These are phyloP conservation scores for Tinamus major DNA, from an alignment of 2,797 vertebrate genomes.

Conservation along the genomic window DNA sequence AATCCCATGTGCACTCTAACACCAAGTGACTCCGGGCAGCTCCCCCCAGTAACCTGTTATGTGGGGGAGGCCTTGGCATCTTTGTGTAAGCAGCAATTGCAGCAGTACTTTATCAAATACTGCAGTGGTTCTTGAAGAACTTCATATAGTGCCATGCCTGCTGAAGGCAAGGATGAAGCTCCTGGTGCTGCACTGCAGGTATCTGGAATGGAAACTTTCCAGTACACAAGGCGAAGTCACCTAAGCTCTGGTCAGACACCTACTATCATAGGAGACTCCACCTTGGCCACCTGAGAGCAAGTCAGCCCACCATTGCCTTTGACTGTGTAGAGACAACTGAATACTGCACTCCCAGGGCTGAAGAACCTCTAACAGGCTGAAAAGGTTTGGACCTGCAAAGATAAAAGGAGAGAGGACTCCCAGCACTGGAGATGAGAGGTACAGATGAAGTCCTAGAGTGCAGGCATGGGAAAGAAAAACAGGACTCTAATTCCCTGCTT, in stretches of 20 bases:
- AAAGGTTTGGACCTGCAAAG: background rate
- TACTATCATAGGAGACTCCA: background rate
- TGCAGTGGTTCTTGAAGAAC: background rate
- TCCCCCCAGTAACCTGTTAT: background rate
- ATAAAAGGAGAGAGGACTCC: background rate
- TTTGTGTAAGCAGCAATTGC: background rate
- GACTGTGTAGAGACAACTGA: background rate
- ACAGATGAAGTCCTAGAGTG: background rate
- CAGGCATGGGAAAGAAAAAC: background rate
- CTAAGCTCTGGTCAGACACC: background rate
- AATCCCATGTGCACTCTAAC: conserved; percentile 15
- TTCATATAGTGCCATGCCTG: background rate
- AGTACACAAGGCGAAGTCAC: background rate
- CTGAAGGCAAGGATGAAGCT: background rate
- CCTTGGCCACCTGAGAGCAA: background rate
- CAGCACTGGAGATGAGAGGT: background rate
- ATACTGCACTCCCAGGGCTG: background rate
- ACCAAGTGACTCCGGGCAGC: background rate
- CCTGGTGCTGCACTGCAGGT: background rate
- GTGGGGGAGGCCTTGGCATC: background rate
- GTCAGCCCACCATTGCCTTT: background rate
- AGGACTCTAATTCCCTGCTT: background rate
- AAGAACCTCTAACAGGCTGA: background rate
- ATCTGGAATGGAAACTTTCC: background rate
- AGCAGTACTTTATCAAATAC: background rate